Base-by-base conservation (phyloP, 2,797 vertebrate genomes). In the Prionace glauca region DNA sequence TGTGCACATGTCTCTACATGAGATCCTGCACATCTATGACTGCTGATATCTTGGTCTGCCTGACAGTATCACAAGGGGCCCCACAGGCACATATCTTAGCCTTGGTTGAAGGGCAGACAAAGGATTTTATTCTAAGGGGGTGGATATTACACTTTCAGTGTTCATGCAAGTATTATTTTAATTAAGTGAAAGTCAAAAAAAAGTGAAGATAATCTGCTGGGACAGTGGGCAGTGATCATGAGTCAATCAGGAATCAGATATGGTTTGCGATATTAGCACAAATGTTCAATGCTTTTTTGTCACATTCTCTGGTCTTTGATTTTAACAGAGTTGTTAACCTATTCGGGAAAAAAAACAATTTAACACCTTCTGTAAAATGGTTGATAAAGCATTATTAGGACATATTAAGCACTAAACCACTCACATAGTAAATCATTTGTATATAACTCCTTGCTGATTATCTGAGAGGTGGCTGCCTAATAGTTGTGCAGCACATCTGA, bases 41-140 rank as follows among this genome's bases (percentile, higher is more conserved):
- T 60, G 62, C 60, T 90, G 87, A 90, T 90, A 90, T 92, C 36
- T 92, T 92, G n/a, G n/a, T 69, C 22, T 92, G 90, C n/a, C n/a
- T 67, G 32, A 69, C 90, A 41, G 69, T 22, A 41, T 92, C 90
- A 92, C 62, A 69, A 92, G 62, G 65, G 90, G n/a, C 65, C 20
- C 50, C 32, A 41, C n/a, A 69, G n/a, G n/a, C 90, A 41, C n/a
- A 92, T n/a, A 41, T n/a, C n/a, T 92, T 67, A 92, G 90, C 18
- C 90, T 92, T 41, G 62, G n/a, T 41, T 92, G 90, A 69, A 92
- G 60, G 62, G 20, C 90, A 91, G 60, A 91, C 88, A 92, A 92
- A 92, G 18, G 62, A 69, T 69, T 69, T 92, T 41, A 69, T 69
- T 92, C 90, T 20, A 24, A 69, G 62, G n/a, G n/a, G 41, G 90